phyloP scores from a whole-genome alignment of 2,113 vertebrate species.

The Saccopteryx bilineata region DNA sequence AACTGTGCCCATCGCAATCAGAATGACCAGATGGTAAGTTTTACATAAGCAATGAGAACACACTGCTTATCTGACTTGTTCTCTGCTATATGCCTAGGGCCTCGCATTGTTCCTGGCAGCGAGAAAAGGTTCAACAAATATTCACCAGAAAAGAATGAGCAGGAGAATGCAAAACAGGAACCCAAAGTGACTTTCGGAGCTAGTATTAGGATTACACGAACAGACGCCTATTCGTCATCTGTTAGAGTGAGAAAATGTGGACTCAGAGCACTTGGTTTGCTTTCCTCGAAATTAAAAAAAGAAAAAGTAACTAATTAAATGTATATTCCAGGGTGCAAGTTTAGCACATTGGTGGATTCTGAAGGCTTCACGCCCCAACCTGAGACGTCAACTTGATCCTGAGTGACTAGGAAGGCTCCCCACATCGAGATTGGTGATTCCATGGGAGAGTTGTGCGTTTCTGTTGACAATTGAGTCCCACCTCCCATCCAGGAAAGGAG shows the following conservation, averaged over 20 bases:
- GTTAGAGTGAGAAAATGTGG: conserved; percentile 27
- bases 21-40: neutral
- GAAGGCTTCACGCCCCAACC: neutral
- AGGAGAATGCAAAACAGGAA: neutral
- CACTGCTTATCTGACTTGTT: neutral
- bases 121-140: neutral
- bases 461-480: conserved; percentile 36
- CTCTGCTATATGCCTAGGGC: neutral
- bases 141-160: neutral
- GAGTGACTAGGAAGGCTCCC: neutral
- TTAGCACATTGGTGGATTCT: neutral
- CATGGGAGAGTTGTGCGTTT: conserved; percentile 8
- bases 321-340: neutral
- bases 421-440: conserved; percentile 42
- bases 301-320: neutral
- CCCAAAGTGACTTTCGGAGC: neutral
- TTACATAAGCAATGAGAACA: neutral
- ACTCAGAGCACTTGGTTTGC: neutral
- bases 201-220: neutral
- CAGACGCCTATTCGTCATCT: neutral
- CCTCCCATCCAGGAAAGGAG: neutral
- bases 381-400: neutral
- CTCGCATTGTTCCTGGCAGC: neutral
- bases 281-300: conserved; percentile 6
- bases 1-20: neutral